Percentiles rank a stretch among this genome's conserved stretches.
These are phyloP conservation scores for Jacana jacana DNA, from an alignment of 2,113 vertebrate genomes.

Conservation along the genomic window DNA sequence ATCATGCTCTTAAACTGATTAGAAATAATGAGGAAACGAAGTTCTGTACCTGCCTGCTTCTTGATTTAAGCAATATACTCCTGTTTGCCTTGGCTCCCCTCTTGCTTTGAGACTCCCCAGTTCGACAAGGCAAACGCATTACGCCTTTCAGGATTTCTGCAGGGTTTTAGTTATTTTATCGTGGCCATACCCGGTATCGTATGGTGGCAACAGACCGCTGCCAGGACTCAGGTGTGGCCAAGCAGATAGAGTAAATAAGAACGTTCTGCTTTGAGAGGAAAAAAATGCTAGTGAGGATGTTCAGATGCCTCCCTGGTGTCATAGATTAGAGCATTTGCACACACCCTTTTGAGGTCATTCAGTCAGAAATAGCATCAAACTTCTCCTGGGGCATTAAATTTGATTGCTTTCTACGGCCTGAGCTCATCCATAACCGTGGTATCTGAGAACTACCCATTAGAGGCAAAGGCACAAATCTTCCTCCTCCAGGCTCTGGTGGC, in stretches of 20 bases:
- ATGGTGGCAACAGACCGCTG: not conserved
- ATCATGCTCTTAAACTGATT: conserved; percentile 43
- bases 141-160: not conserved
- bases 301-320: not conserved
- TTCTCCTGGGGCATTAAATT: not conserved
- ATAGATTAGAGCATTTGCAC: not conserved
- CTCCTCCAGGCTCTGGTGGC: not conserved
- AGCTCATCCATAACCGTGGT: not conserved
- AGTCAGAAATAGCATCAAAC: conserved; percentile 31
- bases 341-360: conserved; percentile 24
- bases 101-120: not conserved
- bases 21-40: conserved; percentile 55
- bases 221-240: not conserved
- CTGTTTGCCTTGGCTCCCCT: conserved; percentile 54
- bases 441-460: not conserved
- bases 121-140: not conserved
- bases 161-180: not conserved
- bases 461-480: not conserved
- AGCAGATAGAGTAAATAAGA: not conserved
- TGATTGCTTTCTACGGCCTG: not conserved
- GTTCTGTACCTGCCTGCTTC: conserved; percentile 15
- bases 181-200: not conserved
- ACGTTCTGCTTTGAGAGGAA: not conserved
- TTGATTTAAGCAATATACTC: conserved; percentile 32
- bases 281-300: not conserved